Evolutionary conservation across 2,888 invertebrate genomes (phyloP).

Genomic region (Perizoma flavofasciatum): DNA sequence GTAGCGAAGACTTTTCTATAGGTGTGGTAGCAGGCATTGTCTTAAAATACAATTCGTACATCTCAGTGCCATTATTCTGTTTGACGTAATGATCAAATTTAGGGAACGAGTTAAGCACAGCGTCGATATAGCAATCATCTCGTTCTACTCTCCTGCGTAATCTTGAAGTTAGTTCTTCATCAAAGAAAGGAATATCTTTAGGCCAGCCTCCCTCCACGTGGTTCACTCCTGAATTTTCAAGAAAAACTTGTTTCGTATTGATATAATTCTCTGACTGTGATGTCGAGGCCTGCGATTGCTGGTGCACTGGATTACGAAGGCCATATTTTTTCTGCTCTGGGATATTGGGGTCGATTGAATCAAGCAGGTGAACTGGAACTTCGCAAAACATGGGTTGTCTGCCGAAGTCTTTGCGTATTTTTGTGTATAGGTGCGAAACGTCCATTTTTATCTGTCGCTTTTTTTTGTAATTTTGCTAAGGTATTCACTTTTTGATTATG

Average conservation of each 20-base stretch:
- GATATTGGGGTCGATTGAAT: slow-evolving; percentile 58
- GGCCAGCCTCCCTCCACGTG: slow-evolving; percentile 94
- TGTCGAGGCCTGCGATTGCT: slow-evolving; percentile 62
- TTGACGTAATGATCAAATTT: slow-evolving; percentile 85
- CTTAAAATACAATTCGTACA: slow-evolving; percentile 88
- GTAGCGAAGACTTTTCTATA: slow-evolving; percentile 75
- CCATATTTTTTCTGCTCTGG: slow-evolving; percentile 59
- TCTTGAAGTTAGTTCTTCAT: slow-evolving; percentile 87
- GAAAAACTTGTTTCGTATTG: slow-evolving; percentile 83
- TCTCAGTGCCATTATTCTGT: slow-evolving; percentile 90
- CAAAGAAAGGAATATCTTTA: slow-evolving; percentile 85
- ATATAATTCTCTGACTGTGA: slow-evolving; percentile 65
- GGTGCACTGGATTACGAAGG: slow-evolving; percentile 72
- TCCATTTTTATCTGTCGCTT: slow-evolving; percentile 6
- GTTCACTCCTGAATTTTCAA: slow-evolving; percentile 81
- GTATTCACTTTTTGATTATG: no score
- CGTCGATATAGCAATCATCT: slow-evolving; percentile 87
- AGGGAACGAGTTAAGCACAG: slow-evolving; percentile 79
- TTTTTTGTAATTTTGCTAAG: not conserved
- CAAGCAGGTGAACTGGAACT: slow-evolving; percentile 52
- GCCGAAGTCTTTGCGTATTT: slow-evolving; percentile 71
- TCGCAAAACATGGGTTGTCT: slow-evolving; percentile 70
- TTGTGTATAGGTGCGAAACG: slow-evolving; percentile 57
- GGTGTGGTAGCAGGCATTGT: slow-evolving; percentile 74
- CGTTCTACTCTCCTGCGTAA: slow-evolving; percentile 90